These are phyloP conservation scores for Lineus longissimus DNA, from an alignment of 1,140 invertebrate genomes.

Conservation along the genomic window DNA sequence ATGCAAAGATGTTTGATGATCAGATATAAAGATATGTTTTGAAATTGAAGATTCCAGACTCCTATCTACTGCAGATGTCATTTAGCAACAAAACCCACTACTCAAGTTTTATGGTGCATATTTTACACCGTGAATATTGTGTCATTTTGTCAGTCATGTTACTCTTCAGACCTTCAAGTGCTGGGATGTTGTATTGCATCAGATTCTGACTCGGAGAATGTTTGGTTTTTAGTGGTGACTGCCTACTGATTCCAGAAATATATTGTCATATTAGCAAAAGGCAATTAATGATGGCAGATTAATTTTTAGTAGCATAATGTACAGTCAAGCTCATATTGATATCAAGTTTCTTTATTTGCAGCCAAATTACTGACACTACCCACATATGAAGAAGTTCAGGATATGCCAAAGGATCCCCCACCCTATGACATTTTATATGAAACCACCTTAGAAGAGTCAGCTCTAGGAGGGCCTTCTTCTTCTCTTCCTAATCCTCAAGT, in stretches of 20 bases:
- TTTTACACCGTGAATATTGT: too few relatives aligned
- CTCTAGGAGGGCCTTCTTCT: slow-evolving; percentile 8
- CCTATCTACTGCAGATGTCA: too few relatives aligned
- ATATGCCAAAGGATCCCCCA: slow-evolving; percentile 17
- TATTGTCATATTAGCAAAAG: neutral
- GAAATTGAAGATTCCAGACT: too few relatives aligned
- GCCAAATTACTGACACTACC: slow-evolving; percentile 9
- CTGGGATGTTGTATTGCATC: neutral
- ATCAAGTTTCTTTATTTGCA: slow-evolving; percentile 2
- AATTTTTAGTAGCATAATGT: neutral
- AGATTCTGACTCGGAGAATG: neutral
- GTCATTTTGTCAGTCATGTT: too few relatives aligned
- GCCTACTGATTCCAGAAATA: too few relatives aligned
- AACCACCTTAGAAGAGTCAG: neutral
- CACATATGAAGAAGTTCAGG: slow-evolving; percentile 20
- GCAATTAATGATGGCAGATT: neutral
- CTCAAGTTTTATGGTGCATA: too few relatives aligned
- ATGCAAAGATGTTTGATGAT: too few relatives aligned
- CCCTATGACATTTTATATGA: slow-evolving; percentile 15
- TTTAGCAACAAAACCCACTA: too few relatives aligned
- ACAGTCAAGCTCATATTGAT: neutral
- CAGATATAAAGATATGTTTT: too few relatives aligned
- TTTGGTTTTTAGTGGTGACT: neutral
- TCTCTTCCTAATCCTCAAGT: slow-evolving; percentile 4
- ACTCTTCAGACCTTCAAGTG: neutral